phyloP scores from a whole-genome alignment of 2,797 vertebrate species.

The Malurus splendens region DNA sequence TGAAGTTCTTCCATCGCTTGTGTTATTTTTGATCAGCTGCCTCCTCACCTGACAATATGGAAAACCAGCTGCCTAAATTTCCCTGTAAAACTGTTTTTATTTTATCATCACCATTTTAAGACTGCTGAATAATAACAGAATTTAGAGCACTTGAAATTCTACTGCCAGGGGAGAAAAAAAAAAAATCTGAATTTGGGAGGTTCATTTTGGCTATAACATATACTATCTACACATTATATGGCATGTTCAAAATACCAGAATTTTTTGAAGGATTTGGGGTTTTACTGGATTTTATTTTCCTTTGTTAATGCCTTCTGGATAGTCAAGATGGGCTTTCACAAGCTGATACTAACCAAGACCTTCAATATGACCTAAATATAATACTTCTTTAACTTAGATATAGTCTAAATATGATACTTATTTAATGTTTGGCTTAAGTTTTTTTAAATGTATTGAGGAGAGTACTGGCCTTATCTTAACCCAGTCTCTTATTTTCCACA shows the following conservation, averaged over 20 bases:
- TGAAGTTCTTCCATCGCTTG: not conserved
- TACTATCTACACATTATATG: not conserved
- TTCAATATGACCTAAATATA: not conserved
- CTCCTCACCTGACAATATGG: slow-evolving; percentile 11
- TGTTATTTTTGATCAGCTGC: slow-evolving; percentile 6
- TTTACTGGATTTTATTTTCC: not conserved
- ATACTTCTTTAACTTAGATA: not conserved
- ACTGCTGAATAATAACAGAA: not conserved
- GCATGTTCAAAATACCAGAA: not conserved
- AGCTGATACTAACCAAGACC: not conserved
- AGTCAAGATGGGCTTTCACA: not conserved
- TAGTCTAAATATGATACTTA: not conserved
- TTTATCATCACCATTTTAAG: not conserved
- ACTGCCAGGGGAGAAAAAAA: not conserved
- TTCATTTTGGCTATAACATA: rapidly evolving
- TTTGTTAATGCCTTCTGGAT: not conserved
- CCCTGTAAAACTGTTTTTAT: not conserved
- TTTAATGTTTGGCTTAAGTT: not conserved
- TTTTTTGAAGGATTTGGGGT: not conserved
- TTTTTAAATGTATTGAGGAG: not conserved
- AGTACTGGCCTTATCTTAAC: not conserved
- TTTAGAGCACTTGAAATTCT: not conserved
- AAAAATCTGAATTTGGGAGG: not conserved
- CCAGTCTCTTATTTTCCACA: no score
- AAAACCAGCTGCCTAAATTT: slow-evolving; percentile 34